These are phyloP conservation scores for Amphiduros pacificus DNA, from an alignment of 2,888 invertebrate genomes.

Conservation along the genomic window DNA sequence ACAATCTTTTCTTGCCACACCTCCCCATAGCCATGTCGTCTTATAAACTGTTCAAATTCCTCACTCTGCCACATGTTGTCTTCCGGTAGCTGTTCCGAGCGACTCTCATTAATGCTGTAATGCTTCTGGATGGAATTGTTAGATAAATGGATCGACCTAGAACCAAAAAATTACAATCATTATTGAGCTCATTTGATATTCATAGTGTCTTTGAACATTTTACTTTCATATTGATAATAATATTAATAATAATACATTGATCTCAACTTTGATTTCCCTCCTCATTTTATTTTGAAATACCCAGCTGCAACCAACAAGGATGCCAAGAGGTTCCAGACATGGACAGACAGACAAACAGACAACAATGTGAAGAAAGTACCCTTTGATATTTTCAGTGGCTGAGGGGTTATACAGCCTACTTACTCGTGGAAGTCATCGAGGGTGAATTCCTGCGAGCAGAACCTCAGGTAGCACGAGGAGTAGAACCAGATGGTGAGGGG, in stretches of 20 bases:
- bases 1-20: constrained; percentile 76
- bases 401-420: constrained; percentile 53
- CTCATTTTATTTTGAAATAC: too few relatives aligned
- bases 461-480: constrained; percentile 87
- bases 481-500: constrained; percentile 92
- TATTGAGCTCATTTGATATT: too few relatives aligned
- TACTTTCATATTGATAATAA: too few relatives aligned
- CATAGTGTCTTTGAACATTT: too few relatives aligned
- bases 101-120: constrained; percentile 67
- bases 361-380: too few relatives aligned
- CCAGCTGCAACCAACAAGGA: too few relatives aligned
- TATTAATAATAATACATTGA: too few relatives aligned
- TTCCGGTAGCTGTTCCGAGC: constrained; percentile 65
- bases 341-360: too few relatives aligned
- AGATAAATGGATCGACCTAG: constrained; percentile 74
- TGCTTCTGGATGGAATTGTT: constrained; percentile 92
- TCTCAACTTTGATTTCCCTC: too few relatives aligned
- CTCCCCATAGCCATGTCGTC: constrained; percentile 67
- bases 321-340: too few relatives aligned
- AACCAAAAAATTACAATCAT: constrained; percentile 12
- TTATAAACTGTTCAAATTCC: constrained; percentile 71
- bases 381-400: background rate
- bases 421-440: constrained; percentile 87
- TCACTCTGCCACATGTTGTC: constrained; percentile 85
- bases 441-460: constrained; percentile 76